phyloP scores from a whole-genome alignment of 2,888 invertebrate species.

The Cataglyphis rosenhaueri region DNA sequence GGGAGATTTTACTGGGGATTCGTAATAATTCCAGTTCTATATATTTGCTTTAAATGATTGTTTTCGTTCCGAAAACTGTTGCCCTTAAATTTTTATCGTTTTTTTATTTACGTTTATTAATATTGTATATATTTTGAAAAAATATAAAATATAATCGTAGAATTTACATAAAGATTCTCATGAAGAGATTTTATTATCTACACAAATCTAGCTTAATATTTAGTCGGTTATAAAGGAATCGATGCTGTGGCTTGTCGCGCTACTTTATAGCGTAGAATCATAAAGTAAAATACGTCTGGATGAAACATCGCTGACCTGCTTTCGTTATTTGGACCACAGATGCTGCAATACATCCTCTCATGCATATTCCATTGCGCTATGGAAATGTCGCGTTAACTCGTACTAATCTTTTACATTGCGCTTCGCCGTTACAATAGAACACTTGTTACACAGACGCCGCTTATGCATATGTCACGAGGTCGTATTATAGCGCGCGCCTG shows the following conservation, averaged over 20 bases:
- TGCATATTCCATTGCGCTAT: slow-evolving; percentile 70
- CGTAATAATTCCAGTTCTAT: slow-evolving; percentile 21
- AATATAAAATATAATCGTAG: not conserved
- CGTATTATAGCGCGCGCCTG: slow-evolving; percentile 15
- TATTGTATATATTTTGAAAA: not conserved
- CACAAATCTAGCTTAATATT: not conserved
- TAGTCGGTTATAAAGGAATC: slow-evolving; percentile 5
- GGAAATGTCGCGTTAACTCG: slow-evolving; percentile 74
- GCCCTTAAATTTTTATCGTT: not conserved
- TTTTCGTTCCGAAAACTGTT: not conserved
- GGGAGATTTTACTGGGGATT: slow-evolving; percentile 11
- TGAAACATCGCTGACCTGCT: slow-evolving; percentile 66
- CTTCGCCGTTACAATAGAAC: slow-evolving; percentile 71
- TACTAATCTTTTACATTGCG: slow-evolving; percentile 69
- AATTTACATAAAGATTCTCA: slow-evolving; percentile 1
- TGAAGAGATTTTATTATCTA: not conserved
- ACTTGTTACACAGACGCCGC: slow-evolving; percentile 56
- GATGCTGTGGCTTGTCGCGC: not conserved
- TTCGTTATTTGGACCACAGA: slow-evolving; percentile 63
- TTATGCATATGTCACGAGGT: slow-evolving; percentile 64
- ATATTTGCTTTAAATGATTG: slow-evolving; percentile 10
- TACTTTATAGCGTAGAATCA: not conserved
- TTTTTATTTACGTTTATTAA: not conserved
- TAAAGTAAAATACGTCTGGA: slow-evolving; percentile 58
- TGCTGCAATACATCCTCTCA: slow-evolving; percentile 68